Evolutionary conservation across 2,888 invertebrate species (phyloP), one percentile per base, ranked within the genome.

Genomic region (Tiliacea aurago): DNA sequence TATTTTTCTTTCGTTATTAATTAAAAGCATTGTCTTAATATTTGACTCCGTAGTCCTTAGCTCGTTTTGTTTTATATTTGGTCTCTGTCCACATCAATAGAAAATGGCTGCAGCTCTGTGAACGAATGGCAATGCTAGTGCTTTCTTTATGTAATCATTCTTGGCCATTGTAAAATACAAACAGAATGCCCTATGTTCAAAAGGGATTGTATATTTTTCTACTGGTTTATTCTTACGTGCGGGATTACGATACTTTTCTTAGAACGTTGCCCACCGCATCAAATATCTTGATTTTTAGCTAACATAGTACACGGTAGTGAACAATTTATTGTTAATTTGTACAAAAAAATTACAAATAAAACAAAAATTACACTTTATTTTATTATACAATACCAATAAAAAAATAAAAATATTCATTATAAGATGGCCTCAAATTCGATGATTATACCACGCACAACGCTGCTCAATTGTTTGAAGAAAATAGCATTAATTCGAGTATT

Each of bases 181-280:
- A 20, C 13, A 53, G 10, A 70, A 47, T 28, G 41, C 41, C 53
- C 59, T 45, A 20, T 23, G 28, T 33, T 58, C 20, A 56, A 71
- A 66, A 37, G n/a, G 10, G 33, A 76, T 77, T 62, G 66, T 53
- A 41, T 28, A 63, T 56, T 47, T 41, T 33, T 63, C 33, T 47
- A 51, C 51, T 55, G 45, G 45, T 47, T 53, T 47, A 45, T 41
- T 70, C 18, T 62, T 43, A 68, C 64, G 61, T 73, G 56, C 53
- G 56, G 78, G 80, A 61, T 73, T 58, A 66, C 83, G 80, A 67
- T 78, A 62, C 51, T 66, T 58, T 28, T 69, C 51, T 65, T 56
- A 15, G 66, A 73, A 70, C 53, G 56, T 69, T 70, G n/a, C 73
- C 74, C 83, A 78, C 66, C 69, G 68, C 79, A 55, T 63, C 47